phyloP scores from a whole-genome alignment of 2,888 invertebrate species.

The Ecdyonurus torrentis region DNA sequence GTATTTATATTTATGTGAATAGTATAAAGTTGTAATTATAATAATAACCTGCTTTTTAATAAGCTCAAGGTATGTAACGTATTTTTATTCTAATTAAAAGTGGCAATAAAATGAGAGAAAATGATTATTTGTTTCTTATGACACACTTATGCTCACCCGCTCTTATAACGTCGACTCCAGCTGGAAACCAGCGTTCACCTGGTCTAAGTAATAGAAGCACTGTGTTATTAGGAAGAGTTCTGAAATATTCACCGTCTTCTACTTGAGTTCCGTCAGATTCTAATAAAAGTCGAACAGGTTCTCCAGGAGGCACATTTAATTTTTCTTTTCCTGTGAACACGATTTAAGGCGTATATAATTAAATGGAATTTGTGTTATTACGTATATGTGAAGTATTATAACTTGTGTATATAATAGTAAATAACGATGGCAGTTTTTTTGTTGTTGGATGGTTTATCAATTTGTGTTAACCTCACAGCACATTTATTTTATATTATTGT shows the following conservation, averaged over 20 bases:
- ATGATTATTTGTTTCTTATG: no score
- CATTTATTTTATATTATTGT: background rate
- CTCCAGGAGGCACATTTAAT: constrained; percentile 68
- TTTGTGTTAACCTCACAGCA: no score
- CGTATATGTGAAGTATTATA: no score
- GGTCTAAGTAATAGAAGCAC: constrained; percentile 73
- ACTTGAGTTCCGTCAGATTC: constrained; percentile 95
- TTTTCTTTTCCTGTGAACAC: constrained; percentile 61
- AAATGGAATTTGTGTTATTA: no score
- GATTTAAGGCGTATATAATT: background rate
- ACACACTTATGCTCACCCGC: constrained; percentile 73
- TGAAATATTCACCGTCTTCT: constrained; percentile 92
- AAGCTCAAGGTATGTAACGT: no score
- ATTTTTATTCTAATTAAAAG: no score
- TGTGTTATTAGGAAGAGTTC: constrained; percentile 81
- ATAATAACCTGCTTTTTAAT: no score
- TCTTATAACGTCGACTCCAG: constrained; percentile 85
- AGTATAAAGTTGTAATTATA: no score
- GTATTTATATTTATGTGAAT: background rate
- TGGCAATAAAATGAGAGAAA: no score
- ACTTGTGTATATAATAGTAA: no score
- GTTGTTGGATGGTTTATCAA: no score
- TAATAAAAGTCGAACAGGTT: constrained; percentile 77
- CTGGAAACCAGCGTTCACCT: constrained; percentile 86
- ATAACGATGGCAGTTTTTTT: no score